These are phyloP conservation scores for Caracal caracal DNA, from an alignment of 2,113 vertebrate species.

Conservation along the genomic window DNA sequence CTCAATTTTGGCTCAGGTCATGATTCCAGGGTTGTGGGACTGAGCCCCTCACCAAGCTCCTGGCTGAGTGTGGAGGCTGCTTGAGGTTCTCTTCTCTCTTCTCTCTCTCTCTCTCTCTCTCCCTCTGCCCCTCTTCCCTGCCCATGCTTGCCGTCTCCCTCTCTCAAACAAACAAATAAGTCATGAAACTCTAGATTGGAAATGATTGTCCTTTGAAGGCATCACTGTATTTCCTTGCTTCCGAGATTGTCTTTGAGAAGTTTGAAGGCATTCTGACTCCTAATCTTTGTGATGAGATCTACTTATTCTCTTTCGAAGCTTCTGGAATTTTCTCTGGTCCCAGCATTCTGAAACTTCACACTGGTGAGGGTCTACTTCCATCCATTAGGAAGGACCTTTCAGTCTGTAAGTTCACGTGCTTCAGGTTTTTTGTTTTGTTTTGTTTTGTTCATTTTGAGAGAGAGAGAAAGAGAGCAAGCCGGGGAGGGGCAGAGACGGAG, in stretches of 20 bases:
- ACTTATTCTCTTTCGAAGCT: neutral
- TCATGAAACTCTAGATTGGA: neutral
- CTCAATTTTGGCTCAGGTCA: too few species aligned
- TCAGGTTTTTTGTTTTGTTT: neutral
- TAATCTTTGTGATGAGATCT: neutral
- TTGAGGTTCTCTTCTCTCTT: too few species aligned
- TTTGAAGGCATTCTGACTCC: neutral
- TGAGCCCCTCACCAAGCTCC: too few species aligned
- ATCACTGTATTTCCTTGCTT: neutral
- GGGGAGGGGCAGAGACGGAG: too few species aligned
- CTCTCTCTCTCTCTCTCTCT: too few species aligned
- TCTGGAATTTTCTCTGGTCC: neutral
- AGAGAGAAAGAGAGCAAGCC: too few species aligned
- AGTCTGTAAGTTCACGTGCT: neutral
- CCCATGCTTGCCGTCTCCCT: too few species aligned
- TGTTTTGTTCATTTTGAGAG: too few species aligned
- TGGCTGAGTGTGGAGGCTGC: too few species aligned
- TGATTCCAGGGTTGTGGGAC: too few species aligned
- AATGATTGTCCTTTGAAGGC: neutral
- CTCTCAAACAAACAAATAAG: too few species aligned
- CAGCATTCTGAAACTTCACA: neutral
- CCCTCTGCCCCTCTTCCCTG: too few species aligned
- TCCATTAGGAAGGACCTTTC: neutral
- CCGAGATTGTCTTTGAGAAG: neutral
- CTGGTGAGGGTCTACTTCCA: neutral